phyloP scores from a whole-genome alignment of 2,888 invertebrate genomes.

The Pimpla rufipes region DNA sequence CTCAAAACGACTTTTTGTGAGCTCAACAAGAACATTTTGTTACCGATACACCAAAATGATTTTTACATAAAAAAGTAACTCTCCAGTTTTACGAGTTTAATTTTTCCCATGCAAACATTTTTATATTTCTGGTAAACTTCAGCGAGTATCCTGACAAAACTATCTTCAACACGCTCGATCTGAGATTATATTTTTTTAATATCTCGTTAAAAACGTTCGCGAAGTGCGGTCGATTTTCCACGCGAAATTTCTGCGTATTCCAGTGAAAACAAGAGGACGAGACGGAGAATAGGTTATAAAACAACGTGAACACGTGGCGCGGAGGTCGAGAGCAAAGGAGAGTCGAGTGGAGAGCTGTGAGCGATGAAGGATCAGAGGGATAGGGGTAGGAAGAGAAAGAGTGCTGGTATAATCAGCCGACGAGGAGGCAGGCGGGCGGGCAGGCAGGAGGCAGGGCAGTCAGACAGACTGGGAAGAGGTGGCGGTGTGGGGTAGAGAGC shows the following conservation, averaged over 20 bases:
- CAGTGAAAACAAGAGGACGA: background rate
- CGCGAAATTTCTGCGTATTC: background rate
- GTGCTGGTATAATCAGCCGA: constrained; percentile 65
- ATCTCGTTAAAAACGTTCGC: background rate
- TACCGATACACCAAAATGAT: background rate
- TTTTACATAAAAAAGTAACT: background rate
- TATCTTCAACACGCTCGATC: too few relatives aligned
- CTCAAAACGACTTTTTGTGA: too few relatives aligned
- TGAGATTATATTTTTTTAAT: too few relatives aligned
- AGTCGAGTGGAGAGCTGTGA: constrained; percentile 47
- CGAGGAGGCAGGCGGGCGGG: constrained; percentile 44
- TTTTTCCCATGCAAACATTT: background rate
- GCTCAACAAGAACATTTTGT: too few relatives aligned
- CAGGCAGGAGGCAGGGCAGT: constrained; percentile 28
- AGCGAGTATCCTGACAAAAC: too few relatives aligned
- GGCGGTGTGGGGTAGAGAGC: constrained; percentile 9
- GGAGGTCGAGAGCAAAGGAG: constrained; percentile 54
- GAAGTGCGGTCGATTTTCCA: too few relatives aligned
- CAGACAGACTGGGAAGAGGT: constrained; percentile 42
- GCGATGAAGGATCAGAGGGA: constrained; percentile 42
- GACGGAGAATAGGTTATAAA: background rate
- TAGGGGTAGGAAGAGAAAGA: constrained; percentile 63
- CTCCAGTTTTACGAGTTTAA: background rate
- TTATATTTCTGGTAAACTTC: too few relatives aligned
- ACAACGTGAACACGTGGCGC: constrained; percentile 45